Evolutionary conservation across 2,888 invertebrate genomes (phyloP), one percentile per base, ranked within the genome.

Genomic region (Crossocerus cetratus): DNA sequence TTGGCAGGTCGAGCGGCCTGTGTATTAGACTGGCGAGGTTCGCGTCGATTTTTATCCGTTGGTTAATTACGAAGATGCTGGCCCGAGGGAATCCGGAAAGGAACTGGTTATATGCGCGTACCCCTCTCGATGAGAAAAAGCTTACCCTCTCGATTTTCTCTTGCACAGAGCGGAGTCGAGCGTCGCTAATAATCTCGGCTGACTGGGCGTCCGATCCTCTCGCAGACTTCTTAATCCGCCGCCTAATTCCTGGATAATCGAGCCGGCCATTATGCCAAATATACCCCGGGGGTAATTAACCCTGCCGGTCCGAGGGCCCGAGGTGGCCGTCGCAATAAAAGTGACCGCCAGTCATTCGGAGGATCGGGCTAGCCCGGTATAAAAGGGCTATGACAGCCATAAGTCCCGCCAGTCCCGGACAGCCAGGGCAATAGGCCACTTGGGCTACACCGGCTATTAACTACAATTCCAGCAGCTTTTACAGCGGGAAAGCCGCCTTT

Each of bases 41-140:
- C 76, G 79, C 74, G 69, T 69, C 63, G 60, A 58, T 71, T 73
- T 79, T 81, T 71, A 76, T 76, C 72, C 69, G 76, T 78, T 81
- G 69, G 69, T 80, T 82, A 79, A 79, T 81, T 82, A 77, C 67
- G 56, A 32, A 32, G 32, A 32, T 22, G 8, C 65, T 54, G 73
- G 65, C 16, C 42, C 57, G 13, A 21, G 56, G 61, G 71, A 73
- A 72, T 77, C 69, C 76, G 74, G 79, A 75, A 78, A 73, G 64
- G 55, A 74, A 70, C 62, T 56, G 69, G 66, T 74, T 78, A 54
- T 32, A 32, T n/a, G n/a, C 8, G 32, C 8, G 11, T 32, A 32
- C 32, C 14, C 64, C 21, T 14, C 20, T 21, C n/a, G 5, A 43
- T 13, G 18, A 22, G 45, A 56, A 65, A 57, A 68, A 60, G 55